Evolutionary conservation across 2,113 vertebrate genomes (phyloP).

Genomic region (Perccottus glenii): DNA sequence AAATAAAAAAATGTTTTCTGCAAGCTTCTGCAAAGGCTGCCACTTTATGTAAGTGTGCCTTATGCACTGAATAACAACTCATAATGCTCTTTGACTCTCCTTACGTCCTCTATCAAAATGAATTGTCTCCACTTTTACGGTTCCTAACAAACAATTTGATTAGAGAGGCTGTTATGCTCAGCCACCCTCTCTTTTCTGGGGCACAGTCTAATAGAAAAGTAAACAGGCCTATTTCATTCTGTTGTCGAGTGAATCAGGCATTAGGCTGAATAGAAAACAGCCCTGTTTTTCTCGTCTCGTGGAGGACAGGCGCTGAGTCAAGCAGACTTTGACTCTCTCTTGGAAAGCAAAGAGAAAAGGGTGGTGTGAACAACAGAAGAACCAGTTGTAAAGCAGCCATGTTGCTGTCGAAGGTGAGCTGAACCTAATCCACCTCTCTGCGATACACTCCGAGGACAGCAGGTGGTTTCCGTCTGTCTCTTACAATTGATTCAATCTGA

Average conservation of each 20-base stretch:
- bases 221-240: slow-evolving; percentile 54
- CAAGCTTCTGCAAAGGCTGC: too few relatives aligned
- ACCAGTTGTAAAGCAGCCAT: slow-evolving; percentile 59
- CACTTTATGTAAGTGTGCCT: too few relatives aligned
- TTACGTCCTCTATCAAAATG: slow-evolving; percentile 25
- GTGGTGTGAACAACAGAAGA: slow-evolving; percentile 47
- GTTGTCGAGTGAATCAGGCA: slow-evolving; percentile 51
- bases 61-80: too few relatives aligned
- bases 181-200: slow-evolving; percentile 50
- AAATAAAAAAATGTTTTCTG: too few relatives aligned
- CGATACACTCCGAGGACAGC: slow-evolving; percentile 36
- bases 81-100: background rate
- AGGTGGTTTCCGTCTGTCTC: slow-evolving; percentile 31
- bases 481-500: slow-evolving; percentile 32
- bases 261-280: slow-evolving; percentile 56
- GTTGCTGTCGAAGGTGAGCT: slow-evolving; percentile 42
- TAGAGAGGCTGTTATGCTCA: slow-evolving; percentile 42
- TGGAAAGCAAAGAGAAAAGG: slow-evolving; percentile 42
- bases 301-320: slow-evolving; percentile 41
- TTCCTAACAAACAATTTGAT: slow-evolving; percentile 50
- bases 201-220: slow-evolving; percentile 42
- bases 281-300: slow-evolving; percentile 52
- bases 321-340: slow-evolving; percentile 35
- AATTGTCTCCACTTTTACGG: slow-evolving; percentile 32
- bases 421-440: slow-evolving; percentile 19